phyloP scores from a whole-genome alignment of 2,113 vertebrate species.

The Rhabdomys dilectus region DNA sequence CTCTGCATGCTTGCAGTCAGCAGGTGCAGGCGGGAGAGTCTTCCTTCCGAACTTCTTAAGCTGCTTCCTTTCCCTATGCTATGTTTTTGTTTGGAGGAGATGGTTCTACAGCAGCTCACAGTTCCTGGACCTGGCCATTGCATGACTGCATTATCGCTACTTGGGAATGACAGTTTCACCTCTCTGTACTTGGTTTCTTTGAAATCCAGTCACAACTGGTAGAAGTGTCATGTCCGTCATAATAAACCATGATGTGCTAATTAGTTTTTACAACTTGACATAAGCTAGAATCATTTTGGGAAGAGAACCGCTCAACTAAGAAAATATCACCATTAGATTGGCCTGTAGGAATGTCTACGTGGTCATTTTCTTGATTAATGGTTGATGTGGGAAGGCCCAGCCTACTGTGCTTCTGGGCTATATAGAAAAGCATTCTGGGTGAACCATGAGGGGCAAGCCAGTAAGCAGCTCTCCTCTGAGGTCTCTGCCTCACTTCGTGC shows the following conservation, averaged over 20 bases:
- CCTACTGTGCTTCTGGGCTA: not conserved
- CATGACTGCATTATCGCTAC: not conserved
- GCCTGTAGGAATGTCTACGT: too few species aligned
- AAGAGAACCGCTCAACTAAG: not conserved
- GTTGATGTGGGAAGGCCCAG: not conserved
- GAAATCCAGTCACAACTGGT: not conserved
- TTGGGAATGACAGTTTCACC: not conserved
- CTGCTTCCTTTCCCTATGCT: not conserved
- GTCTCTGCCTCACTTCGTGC: too few species aligned
- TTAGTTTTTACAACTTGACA: not conserved
- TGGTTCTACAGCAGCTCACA: not conserved
- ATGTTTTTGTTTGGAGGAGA: not conserved
- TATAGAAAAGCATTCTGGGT: not conserved
- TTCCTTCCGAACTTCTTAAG: not conserved
- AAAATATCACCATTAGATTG: not conserved
- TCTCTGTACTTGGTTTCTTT: not conserved
- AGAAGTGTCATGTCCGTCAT: not conserved
- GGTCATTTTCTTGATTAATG: not conserved
- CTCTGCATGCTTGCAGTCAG: too few species aligned
- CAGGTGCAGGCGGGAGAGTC: not conserved
- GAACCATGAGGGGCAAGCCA: not conserved
- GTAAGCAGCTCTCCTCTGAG: not conserved
- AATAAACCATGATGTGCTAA: not conserved
- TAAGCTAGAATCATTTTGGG: not conserved
- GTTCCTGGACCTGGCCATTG: not conserved